Evolutionary conservation across 2,888 invertebrate genomes (phyloP).

Genomic region (Tetropium fuscum): DNA sequence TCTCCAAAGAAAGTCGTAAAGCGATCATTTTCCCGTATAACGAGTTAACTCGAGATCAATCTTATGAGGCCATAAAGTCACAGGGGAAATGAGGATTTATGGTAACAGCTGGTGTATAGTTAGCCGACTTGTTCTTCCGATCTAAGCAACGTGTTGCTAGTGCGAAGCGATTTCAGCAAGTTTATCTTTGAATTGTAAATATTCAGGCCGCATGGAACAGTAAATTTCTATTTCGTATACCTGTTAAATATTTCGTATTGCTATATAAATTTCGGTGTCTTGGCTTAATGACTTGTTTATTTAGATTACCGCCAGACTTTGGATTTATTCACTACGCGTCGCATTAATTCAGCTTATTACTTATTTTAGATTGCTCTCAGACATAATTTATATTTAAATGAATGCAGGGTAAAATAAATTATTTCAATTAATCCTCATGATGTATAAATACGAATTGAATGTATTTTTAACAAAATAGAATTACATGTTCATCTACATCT

Average conservation of each 20-base stretch:
- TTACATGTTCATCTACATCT: no score
- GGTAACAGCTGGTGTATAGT: slow-evolving; percentile 27
- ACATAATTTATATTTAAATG: no score
- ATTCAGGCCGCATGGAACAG: slow-evolving; percentile 16
- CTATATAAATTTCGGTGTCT: slow-evolving; percentile 18
- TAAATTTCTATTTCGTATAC: slow-evolving; percentile 22
- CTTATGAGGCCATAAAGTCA: slow-evolving; percentile 25
- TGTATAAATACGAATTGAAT: no score
- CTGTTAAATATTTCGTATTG: slow-evolving; percentile 18
- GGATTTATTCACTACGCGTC: not conserved
- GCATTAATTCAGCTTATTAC: no score
- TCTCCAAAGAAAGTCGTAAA: slow-evolving; percentile 2
- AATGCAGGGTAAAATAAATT: no score
- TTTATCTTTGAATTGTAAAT: slow-evolving; percentile 28
- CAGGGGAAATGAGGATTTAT: slow-evolving; percentile 24
- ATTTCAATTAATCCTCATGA: no score
- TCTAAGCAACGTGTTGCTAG: slow-evolving; percentile 24
- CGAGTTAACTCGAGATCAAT: slow-evolving; percentile 28
- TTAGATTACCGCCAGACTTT: not conserved
- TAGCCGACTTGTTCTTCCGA: slow-evolving; percentile 24
- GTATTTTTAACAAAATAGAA: no score
- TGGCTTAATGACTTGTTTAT: slow-evolving; percentile 10
- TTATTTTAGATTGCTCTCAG: no score
- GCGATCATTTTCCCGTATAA: slow-evolving; percentile 20
- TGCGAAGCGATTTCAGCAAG: slow-evolving; percentile 16